Base-by-base conservation (phyloP, 2,888 invertebrate species). In the Cephonodes hylas region DNA sequence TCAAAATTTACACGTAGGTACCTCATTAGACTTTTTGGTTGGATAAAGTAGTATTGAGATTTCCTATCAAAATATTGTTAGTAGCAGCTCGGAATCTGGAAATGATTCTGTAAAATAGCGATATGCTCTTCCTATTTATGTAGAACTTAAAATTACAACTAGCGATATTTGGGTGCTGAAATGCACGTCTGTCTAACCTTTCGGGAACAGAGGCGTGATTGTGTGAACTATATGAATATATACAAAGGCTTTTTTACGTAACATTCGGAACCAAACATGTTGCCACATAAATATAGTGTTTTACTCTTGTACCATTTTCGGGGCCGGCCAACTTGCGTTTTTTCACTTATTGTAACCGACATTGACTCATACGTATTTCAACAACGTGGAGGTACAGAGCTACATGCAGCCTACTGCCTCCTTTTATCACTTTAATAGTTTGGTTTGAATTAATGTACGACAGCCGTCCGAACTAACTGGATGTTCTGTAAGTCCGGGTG, bases 401-500 rank as follows among this genome's bases (percentile, higher is more conserved):
- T 22, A 10, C 18, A 48, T 42, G 23, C 34, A 42, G 25, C 42
- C 23, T 45, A 15, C 23, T 59, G 68, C 67, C 65, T 71, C 65
- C 70, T 75, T 70, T 72, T 63, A 68, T 72, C 70, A 64, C 59
- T 62, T 68, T 58, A 72, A 65, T 68, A 71, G 73, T 76, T 79
- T 75, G 69, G 73, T 78, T 74, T 76, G 75, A 80, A 74, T 70
- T 71, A 78, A 73, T 81, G 76, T 78, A 79, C 71, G 63, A 70
- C 73, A 73, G 68, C 70, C 63, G 77, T 73, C 77, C 79, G 74
- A 73, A 79, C 78, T 71, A 79, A 78, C 81, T 86, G 88, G 90
- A 89, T 89, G 89, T 76, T 74, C 86, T 83, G 84, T 84, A 90
- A 89, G 89, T 92, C 91, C 91, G 91, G 91, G 90, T 91, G 78